Base-by-base conservation (phyloP, 2,113 vertebrate genomes). In the Odontesthes bonariensis region DNA sequence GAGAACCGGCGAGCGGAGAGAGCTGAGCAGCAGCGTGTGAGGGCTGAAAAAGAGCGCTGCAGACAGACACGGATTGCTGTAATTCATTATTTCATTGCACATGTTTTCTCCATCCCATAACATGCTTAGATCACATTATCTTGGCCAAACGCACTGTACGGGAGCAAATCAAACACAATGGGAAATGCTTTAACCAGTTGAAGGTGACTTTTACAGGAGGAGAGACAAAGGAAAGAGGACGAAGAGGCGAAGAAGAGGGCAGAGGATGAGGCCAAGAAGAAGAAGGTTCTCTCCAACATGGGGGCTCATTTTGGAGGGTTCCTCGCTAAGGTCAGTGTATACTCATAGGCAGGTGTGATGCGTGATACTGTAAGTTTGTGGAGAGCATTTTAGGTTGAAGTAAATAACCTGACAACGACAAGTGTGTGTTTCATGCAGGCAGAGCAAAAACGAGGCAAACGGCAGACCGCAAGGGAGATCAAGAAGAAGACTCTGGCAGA, bases 251-350 rank as follows among this genome's bases (percentile, higher is more conserved):
- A 96, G 92, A 95, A 97, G 87, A 94, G 94, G 68, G 97, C 96
- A 0, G 98, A 98, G 4, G 97, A 99, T 40, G 98, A 99, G 10
- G 79, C 98, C 83, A 99, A 99, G 94, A 99, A 99, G 92, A 99
- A 99, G 91, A 99, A 98, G 84, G 98, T 97, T 19, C 92, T 99
- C 68, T 98, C 97, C 42, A 98, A 98, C 92, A 99, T 98, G 97
- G 97, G 97, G 0, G 97, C 97, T 82, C 95, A 94, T 57, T 99
- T 99, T 84, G 97, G 97, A 88, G 98, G 97, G 52, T 99, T 98
- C 83, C 92, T 99, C 80, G 95, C 97, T 67, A 99, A 98, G 96
- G 98, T 97, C 16, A 68, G 75, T 49, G 0, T 4, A 22, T 7
- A 32, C 19, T 5, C 40, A 12, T 0, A 57, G 46, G 20, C 46